Evolutionary conservation across 35 echinoderm and acorn worm genomes (phyloP).

Genomic region (Acanthaster planci): DNA sequence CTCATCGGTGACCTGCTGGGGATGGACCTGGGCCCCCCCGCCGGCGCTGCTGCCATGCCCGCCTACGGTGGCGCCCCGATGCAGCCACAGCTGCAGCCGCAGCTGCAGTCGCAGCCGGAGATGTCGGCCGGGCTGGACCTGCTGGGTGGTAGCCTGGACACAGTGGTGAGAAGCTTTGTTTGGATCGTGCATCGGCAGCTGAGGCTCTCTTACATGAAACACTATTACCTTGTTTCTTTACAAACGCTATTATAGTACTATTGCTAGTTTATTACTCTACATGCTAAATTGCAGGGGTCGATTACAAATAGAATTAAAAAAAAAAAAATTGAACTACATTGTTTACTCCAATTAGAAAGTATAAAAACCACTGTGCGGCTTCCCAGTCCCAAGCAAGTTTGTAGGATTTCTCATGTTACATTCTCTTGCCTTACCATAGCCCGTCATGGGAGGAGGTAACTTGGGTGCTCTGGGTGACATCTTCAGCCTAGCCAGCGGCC

Average conservation of each 20-base stretch:
- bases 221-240: too few species aligned
- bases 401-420: constrained; percentile 41
- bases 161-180: constrained; percentile 66
- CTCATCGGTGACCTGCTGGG: constrained; percentile 92
- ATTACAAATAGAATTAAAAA: too few species aligned
- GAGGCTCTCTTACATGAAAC: too few species aligned
- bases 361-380: too few species aligned
- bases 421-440: constrained; percentile 36
- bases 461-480: constrained; percentile 85
- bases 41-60: constrained; percentile 34
- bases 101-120: constrained; percentile 37
- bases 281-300: too few species aligned
- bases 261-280: too few species aligned
- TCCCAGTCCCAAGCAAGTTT: too few species aligned
- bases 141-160: constrained; percentile 86
- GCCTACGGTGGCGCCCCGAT: constrained; percentile 25
- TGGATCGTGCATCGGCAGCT: too few species aligned
- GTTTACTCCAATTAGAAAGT: too few species aligned
- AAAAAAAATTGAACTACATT: too few species aligned
- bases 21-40: constrained; percentile 86
- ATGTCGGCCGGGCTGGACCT: constrained; percentile 64
- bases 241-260: too few species aligned
- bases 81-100: too few species aligned
- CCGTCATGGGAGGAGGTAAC: constrained; percentile 35
- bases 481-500: constrained; percentile 50